phyloP scores from a whole-genome alignment of 1,140 invertebrate species.

The Drosophila tristis region DNA sequence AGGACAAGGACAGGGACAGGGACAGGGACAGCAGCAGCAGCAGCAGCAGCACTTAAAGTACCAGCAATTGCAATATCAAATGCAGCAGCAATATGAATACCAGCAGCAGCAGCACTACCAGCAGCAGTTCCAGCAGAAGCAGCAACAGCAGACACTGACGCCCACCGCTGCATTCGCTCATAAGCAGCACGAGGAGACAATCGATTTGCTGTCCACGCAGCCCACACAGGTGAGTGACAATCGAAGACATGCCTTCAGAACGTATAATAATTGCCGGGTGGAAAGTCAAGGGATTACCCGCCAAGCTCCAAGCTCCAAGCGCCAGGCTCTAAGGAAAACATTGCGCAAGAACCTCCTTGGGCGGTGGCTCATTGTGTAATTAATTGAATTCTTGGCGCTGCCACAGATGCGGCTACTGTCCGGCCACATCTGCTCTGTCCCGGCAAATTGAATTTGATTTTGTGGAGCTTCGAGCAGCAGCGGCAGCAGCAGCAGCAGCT shows the following conservation, averaged over 20 bases:
- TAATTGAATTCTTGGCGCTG: conserved; percentile 50
- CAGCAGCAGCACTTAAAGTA: conserved; percentile 64
- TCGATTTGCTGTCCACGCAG: conserved; percentile 66
- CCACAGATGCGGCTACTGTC: conserved; percentile 42
- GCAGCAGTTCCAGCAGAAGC: conserved; percentile 68
- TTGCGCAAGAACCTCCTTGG: too few species aligned
- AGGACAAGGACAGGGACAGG: conserved; percentile 33
- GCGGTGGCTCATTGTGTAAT: conserved; percentile 60
- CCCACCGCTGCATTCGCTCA: conserved; percentile 32
- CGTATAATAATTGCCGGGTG: conserved; percentile 21
- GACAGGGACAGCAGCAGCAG: conserved; percentile 34
- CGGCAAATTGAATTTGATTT: conserved; percentile 68
- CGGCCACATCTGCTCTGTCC: conserved; percentile 5
- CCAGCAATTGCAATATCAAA: conserved; percentile 76
- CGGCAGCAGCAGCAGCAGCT: conserved; percentile 44
- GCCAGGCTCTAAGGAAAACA: conserved; percentile 21
- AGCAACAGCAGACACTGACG: conserved; percentile 38
- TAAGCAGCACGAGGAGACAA: conserved; percentile 47
- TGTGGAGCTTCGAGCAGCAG: conserved; percentile 26
- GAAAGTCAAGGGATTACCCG: conserved; percentile 4
- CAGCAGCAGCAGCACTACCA: conserved; percentile 72
- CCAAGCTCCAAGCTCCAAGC: neutral
- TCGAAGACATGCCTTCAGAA: conserved; percentile 25
- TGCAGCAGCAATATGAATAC: conserved; percentile 79
- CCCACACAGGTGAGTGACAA: conserved; percentile 66